A percentile compares a stretch with the other conserved stretches of the same genome.
Conservation (phyloP, 2,113 vertebrate genomes). For the Lasiurus cinereus region DNA sequence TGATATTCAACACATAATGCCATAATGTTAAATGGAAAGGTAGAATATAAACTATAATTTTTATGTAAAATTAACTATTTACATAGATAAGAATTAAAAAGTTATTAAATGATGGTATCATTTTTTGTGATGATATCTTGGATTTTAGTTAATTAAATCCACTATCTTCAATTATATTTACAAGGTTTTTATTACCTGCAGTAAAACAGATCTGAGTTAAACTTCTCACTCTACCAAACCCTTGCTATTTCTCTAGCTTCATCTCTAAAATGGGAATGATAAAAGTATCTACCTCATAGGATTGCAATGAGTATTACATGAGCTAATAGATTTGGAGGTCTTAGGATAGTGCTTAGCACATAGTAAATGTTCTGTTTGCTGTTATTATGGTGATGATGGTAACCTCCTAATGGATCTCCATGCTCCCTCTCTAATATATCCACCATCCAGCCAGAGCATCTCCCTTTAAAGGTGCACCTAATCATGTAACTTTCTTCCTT, state of each 20-base stretch:
- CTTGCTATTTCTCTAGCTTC: slow-evolving; percentile 28
- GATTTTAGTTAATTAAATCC: slow-evolving; percentile 35
- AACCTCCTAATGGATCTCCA: neutral
- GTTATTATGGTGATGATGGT: neutral
- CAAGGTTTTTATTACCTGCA: neutral
- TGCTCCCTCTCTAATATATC: neutral
- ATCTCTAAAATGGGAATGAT: slow-evolving; percentile 37
- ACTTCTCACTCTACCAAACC: neutral
- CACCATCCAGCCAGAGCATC: neutral
- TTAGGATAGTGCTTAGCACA: neutral
- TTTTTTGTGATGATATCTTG: slow-evolving; percentile 4
- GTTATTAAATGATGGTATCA: slow-evolving; percentile 4
- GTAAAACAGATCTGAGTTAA: slow-evolving; percentile 10
- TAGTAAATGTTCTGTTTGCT: neutral
- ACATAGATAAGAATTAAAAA: slow-evolving; percentile 20
- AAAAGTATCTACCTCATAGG: neutral
- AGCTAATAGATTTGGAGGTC: neutral
- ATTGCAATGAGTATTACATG: neutral
- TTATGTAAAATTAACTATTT: slow-evolving; percentile 22
- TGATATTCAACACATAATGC: neutral
- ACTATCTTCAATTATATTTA: neutral
- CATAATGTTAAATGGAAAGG: slow-evolving; percentile 16
- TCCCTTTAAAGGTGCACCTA: neutral
- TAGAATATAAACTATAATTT: slow-evolving; percentile 14
- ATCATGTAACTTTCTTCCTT: neutral